Evolutionary conservation across 2,113 vertebrate genomes (phyloP), one percentile per base, ranked within the genome.

Genomic region (Vimba vimba): DNA sequence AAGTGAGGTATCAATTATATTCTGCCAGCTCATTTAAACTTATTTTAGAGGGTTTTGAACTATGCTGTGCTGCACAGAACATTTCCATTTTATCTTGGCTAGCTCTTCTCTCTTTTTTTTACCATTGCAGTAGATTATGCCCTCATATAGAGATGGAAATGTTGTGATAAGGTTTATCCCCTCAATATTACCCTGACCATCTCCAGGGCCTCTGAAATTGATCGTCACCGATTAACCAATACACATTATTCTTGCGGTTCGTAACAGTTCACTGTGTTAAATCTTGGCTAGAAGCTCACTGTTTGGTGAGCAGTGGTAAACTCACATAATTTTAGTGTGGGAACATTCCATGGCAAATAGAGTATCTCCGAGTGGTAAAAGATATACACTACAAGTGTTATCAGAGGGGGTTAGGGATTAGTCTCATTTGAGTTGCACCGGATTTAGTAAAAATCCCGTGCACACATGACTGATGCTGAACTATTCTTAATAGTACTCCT

Each of bases 351-450:
- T 6, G 57, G 5, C 17, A 60, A 45, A 83, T 4, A 62, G n/a
- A 85, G 47, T 66, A 66, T 45, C 47, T 25, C n/a, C 15, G 33
- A 50, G 73, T 19, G 17, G 25, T 9, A 50, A 64, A 9, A 39
- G 43, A 60, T 45, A 71, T 50, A 50, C 43, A 47, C 64, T 25
- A 10, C 60, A 68, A 79, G 83, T 55, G 30, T 52, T 43, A 45
- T 78, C 55, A 30, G 2, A 25, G 57, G 62, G 23, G 21, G 69
- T 57, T 36, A 13, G n/a, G 83, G 83, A 85, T 89, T 87, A 85
- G 86, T 87, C 36, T 85, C 71, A 57, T 74, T 39, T 82, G 64
- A 77, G 30, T 74, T 74, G 33, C 82, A 64, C 19, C 19, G 27
- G 83, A 80, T 81, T 79, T 36, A 66, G 11, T 36, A 74, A 23